Conservation (phyloP, 2,888 invertebrate genomes). For the Erebia palarica region DNA sequence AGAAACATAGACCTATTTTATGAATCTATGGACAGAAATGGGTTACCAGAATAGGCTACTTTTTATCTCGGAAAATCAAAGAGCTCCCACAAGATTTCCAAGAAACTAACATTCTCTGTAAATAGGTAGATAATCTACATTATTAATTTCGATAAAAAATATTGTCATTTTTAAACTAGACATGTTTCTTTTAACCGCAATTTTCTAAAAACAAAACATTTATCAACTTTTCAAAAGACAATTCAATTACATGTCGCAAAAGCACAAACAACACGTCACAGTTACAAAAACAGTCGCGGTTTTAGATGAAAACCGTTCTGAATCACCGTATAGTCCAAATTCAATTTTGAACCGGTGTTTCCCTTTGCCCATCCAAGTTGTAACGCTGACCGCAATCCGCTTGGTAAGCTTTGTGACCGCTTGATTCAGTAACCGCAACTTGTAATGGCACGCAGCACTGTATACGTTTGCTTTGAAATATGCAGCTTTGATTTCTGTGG, state of each 20-base stretch:
- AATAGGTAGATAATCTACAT: too few species aligned
- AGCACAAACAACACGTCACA: neutral
- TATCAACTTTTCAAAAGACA: neutral
- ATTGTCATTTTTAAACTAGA: neutral
- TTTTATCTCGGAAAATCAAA: too few species aligned
- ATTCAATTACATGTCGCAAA: neutral
- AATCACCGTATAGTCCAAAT: neutral
- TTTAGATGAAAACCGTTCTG: constrained; percentile 16
- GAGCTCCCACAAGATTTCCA: too few species aligned
- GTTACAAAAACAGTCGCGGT: constrained; percentile 11
- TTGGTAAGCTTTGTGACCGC: constrained; percentile 6
- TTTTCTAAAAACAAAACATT: constrained; percentile 8
- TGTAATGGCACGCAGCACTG: too few species aligned
- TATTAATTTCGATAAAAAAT: neutral
- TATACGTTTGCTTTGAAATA: too few species aligned
- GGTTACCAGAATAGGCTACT: too few species aligned
- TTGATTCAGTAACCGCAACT: neutral
- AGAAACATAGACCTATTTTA: too few species aligned
- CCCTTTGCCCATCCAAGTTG: constrained; percentile 14
- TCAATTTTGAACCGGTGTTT: constrained; percentile 11
- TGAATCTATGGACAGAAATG: too few species aligned
- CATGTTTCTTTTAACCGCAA: constrained; percentile 2
- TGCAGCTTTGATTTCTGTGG: too few species aligned
- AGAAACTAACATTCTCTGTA: too few species aligned
- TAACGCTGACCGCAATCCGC: constrained; percentile 15